Base-by-base conservation (phyloP, 1,140 invertebrate genomes). In the Amyelois transitella region DNA sequence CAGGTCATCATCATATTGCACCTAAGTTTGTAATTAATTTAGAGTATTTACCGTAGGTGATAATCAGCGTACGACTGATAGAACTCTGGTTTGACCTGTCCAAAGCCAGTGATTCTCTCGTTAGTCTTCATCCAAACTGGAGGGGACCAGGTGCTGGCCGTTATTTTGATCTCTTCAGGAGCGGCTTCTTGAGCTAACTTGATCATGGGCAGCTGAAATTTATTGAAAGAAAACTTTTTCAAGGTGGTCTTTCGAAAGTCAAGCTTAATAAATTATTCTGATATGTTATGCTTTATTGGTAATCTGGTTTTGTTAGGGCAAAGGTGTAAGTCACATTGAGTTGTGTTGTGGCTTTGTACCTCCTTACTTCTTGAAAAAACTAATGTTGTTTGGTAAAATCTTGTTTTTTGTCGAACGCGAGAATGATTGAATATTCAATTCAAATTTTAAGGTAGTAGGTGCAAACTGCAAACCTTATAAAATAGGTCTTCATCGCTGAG, bases 51-150 rank as follows among this genome's bases (percentile, higher is more conserved):
- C 91, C 91, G 94, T 1, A 95, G 71, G 72, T 95, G 91, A 72
- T 98, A 98, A 66, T 96, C 89, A 0, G 95, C 95, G 89, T 92
- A 98, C 0, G 91, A 78, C 76, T 95, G 91, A 72, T 95, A 97
- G 74, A 94, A 96, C 50, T 92, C 85, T 1, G 84, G 78, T 60
- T 92, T 91, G 0, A 98, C 74, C 20, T 75, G 75, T 25, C 90
- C 91, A 69, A 70, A 78, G 8, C 91, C 91, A 5, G 85, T 87
- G 69, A 90, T 91, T 49, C 78, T 82, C 18, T 93, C 88, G 67
- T 94, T 96, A 0, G 92, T 94, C 86, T 99, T 99, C 97, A 99
- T 98, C 97, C 97, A 99, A 4, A 89, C 81, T 0, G 97, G 97
- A 0, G 97, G 91, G 52, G 93, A 94, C 97, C 97, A 98, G 0